Evolutionary conservation across 2,797 vertebrate genomes (phyloP), one percentile per base, ranked within the genome.

Genomic region (Pteropus rufus): DNA sequence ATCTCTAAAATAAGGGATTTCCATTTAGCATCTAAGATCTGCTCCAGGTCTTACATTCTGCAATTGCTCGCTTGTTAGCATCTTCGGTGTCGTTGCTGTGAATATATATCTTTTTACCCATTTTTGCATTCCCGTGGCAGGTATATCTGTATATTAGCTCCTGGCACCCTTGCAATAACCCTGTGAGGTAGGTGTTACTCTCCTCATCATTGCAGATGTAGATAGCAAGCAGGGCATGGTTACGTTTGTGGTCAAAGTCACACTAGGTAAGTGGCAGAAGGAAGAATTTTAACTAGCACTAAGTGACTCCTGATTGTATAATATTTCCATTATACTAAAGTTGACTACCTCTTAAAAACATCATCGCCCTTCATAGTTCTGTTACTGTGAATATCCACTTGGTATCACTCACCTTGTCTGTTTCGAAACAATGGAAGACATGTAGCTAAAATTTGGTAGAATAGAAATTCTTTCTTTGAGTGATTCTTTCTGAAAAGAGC

Each of bases 381-480:
- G 24, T 94, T n/a, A 36, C 18, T 41, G 1, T 34, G 23, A 10
- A n/a, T 10, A 2, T 12, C 62, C 77, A 21, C 24, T 62, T 95
- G 70, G 5, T 80, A 72, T 36, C 7, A 65, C 0, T 87, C 7
- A 62, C 60, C 95, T 97, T 62, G 41, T n/a, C 70, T 95, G n/a
- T 82, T 97, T 94, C 72, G 54, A 94, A 94, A 96, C 85, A 96
- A 93, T 83, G 24, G 79, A 93, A 97, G 29, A 2, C 64, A 11
- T 39, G 0, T 15, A 94, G 60, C 84, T 72, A 96, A 97, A 98
- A 93, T 96, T 95, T 67, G 2, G 39, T 77, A 88, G 10, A 41
- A 95, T 41, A 93, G 87, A 97, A 97, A 97, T 92, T 41, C 91
- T 36, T 77, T 95, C 39, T 98, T 93, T 92, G 58, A 93, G n/a